Conservation (phyloP, 2,888 invertebrate genomes). For the Hecatera dysodea region DNA sequence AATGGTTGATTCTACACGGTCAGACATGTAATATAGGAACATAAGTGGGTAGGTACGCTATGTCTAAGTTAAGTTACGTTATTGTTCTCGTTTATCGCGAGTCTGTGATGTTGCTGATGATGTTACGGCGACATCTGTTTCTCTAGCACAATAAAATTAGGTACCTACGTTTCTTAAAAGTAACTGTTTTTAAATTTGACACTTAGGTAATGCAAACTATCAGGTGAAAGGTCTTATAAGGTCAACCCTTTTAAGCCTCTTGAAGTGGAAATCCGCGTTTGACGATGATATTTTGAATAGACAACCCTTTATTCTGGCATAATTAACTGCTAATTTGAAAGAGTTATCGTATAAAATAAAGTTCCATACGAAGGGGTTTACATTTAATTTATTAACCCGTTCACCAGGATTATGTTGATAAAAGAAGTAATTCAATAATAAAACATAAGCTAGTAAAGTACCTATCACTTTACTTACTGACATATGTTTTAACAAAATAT, state of each 20-base stretch:
- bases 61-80: conserved; percentile 14
- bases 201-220: no score
- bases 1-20: conserved; percentile 1
- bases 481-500: no score
- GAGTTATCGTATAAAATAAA: not conserved
- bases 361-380: not conserved
- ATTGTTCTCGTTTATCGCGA: conserved; percentile 16
- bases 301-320: not conserved
- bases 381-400: not conserved
- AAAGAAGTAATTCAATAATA: no score
- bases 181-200: not conserved
- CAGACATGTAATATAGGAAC: conserved; percentile 3
- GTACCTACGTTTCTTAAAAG: not conserved
- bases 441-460: no score
- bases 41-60: not conserved
- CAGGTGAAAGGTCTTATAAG: not conserved
- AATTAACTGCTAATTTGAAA: not conserved
- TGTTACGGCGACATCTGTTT: conserved; percentile 4
- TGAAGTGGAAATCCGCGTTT: not conserved
- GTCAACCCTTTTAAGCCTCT: not conserved
- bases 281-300: not conserved
- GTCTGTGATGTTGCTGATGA: conserved; percentile 7
- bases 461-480: no score
- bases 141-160: not conserved
- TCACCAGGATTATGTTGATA: not conserved